Evolutionary conservation across 35 echinoderm and acorn worm genomes (phyloP), one percentile per base, ranked within the genome.

Genomic region (Apostichopus japonicus): DNA sequence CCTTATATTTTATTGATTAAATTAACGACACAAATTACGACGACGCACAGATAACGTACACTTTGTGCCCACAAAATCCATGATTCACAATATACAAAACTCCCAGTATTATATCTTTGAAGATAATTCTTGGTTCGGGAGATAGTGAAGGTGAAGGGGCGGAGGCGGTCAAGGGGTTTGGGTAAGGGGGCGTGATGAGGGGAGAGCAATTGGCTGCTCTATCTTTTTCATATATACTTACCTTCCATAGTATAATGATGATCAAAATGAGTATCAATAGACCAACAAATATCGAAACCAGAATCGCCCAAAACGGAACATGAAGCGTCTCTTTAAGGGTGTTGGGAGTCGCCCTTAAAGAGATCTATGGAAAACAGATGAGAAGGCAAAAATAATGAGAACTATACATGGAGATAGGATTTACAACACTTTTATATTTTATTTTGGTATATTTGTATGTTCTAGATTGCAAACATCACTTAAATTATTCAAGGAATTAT

Each of bases 201-300:
- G 33, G 33, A 44, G 33, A 44, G 33, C 33, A 44, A 44, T 44
- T 44, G 33, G 33, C 33, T 44, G 33, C 33, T 44, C 33, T 44
- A 44, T 44, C 33, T 44, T 44, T 44, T 44, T 61, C 57, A 8
- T 61, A 61, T 2, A 61, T 61, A 75, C 71, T 3, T 75, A 75
- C 71, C 71, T 75, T 75, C 71, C 71, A 75, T 1, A 75, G 71
- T 19, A 75, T 75, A 75, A 75, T 75, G 71, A 75, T 75, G 22
- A 75, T 75, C 15, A 19, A 19, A 6, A 75, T 19, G 6, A 75
- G 71, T 14, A 75, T 75, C 16, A 75, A 75, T n/a, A 75, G 6
- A 75, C 14, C 71, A 23, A 75, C 71, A 23, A 75, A 23, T 21
- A 75, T 75, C 21, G 71, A 75, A n/a, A 75, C 6, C 7, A 15